Percentiles rank a stretch among this genome's conserved stretches.
phyloP scores from a whole-genome alignment of 92 coral and sea anemone species.

The Epizoanthus rinbou region DNA sequence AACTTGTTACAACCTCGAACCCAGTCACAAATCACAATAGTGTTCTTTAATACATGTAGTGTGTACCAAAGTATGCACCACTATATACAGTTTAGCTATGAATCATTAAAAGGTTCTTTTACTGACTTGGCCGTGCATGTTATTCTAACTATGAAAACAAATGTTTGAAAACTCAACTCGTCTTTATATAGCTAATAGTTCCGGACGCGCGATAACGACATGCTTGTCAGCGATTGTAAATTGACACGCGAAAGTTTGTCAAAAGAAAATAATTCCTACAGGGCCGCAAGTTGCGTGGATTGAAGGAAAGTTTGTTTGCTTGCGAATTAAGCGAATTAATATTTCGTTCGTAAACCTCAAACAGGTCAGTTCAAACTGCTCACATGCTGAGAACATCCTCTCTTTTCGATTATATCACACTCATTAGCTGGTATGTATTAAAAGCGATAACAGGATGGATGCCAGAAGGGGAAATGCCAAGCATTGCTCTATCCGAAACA shows the following conservation, averaged over 20 bases:
- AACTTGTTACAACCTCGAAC: background rate
- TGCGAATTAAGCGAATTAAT: background rate
- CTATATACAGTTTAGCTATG: background rate
- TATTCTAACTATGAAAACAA: constrained; percentile 17
- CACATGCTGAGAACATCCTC: constrained; percentile 15
- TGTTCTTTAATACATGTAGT: background rate
- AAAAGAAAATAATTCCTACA: background rate
- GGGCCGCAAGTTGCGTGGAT: background rate
- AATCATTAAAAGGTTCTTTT: background rate
- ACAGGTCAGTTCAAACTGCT: background rate
- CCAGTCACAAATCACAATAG: background rate
- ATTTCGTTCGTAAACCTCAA: background rate
- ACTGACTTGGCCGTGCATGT: background rate
- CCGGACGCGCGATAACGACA: constrained; percentile 38
- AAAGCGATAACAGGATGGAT: constrained; percentile 34
- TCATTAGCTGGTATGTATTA: constrained; percentile 25
- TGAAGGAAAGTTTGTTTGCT: constrained; percentile 1
- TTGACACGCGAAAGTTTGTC: constrained; percentile 15
- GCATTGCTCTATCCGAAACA: constrained; percentile 16
- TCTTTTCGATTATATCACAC: background rate
- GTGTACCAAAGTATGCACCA: background rate
- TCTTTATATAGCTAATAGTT: constrained; percentile 10
- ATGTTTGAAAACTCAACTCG: constrained; percentile 14
- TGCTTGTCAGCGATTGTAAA: constrained; percentile 36
- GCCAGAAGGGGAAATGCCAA: constrained; percentile 47